Evolutionary conservation across 2,888 invertebrate species (phyloP).

Genomic region (Nephrotoma flavescens): DNA sequence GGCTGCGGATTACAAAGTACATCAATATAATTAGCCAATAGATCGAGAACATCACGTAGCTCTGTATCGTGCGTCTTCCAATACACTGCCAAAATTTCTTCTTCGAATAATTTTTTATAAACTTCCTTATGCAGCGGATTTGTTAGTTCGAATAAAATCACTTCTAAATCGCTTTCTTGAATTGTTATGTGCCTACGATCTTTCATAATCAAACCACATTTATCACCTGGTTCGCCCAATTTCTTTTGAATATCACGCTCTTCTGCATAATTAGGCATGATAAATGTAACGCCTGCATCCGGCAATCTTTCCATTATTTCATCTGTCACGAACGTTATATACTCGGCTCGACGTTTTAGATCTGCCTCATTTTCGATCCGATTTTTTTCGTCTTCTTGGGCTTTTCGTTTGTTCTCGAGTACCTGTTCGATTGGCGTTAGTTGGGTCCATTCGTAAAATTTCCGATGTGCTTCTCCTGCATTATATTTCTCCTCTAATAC

Average conservation of each 20-base stretch:
- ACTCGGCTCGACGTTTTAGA: slow-evolving; percentile 18
- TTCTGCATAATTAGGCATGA: slow-evolving; percentile 25
- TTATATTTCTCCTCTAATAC: slow-evolving; percentile 36
- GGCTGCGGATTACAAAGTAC: slow-evolving; percentile 20
- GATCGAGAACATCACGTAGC: slow-evolving; percentile 17
- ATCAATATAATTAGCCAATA: slow-evolving; percentile 19
- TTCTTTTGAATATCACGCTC: slow-evolving; percentile 28
- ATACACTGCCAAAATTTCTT: slow-evolving; percentile 25
- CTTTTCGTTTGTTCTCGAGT: slow-evolving; percentile 18
- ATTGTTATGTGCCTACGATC: slow-evolving; percentile 24
- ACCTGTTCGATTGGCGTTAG: slow-evolving; percentile 40
- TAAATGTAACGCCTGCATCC: slow-evolving; percentile 27
- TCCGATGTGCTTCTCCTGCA: slow-evolving; percentile 24
- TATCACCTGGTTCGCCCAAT: slow-evolving; percentile 26
- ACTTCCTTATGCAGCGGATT: slow-evolving; percentile 25
- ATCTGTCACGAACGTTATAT: slow-evolving; percentile 25
- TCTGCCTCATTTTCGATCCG: slow-evolving; percentile 20
- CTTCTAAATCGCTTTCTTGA: slow-evolving; percentile 20
- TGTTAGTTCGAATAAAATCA: slow-evolving; percentile 23
- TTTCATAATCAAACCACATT: slow-evolving; percentile 25
- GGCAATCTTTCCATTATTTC: slow-evolving; percentile 24
- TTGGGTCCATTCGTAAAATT: slow-evolving; percentile 31
- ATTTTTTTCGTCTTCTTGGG: slow-evolving; percentile 18
- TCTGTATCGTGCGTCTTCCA: slow-evolving; percentile 26
- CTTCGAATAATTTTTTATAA: slow-evolving; percentile 23